Evolutionary conservation across 1,140 invertebrate genomes (phyloP).

Genomic region (Ridgeia piscesae): DNA sequence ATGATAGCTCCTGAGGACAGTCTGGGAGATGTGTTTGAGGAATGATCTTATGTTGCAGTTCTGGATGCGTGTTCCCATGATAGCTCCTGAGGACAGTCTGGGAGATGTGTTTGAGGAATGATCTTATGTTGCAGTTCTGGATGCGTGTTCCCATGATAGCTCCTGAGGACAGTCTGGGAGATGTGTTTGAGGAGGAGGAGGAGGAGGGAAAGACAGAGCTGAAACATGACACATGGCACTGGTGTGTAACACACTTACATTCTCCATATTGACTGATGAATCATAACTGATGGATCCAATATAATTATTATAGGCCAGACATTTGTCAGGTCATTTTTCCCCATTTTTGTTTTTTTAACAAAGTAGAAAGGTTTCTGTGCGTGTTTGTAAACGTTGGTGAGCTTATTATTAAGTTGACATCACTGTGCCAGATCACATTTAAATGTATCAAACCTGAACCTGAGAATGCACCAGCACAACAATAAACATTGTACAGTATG

Average conservation of each 20-base stretch:
- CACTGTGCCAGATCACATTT: too few species aligned
- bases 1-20: constrained; percentile 40
- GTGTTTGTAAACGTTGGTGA: too few species aligned
- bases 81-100: constrained; percentile 42
- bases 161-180: constrained; percentile 50
- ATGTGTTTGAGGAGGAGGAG: constrained; percentile 41
- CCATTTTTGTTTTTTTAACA: too few species aligned
- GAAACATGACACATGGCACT: constrained; percentile 9
- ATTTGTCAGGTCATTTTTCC: too few species aligned
- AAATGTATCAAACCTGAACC: too few species aligned
- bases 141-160: constrained; percentile 49
- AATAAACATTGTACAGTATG: too few species aligned
- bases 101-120: constrained; percentile 51
- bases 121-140: constrained; percentile 52
- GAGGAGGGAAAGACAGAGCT: not conserved
- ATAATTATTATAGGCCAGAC: too few species aligned
- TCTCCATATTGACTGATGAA: not conserved
- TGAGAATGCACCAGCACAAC: too few species aligned
- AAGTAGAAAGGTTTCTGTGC: too few species aligned
- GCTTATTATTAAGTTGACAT: too few species aligned
- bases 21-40: constrained; percentile 52
- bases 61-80: constrained; percentile 52
- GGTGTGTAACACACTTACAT: not conserved
- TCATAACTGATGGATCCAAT: not conserved
- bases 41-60: constrained; percentile 45